Evolutionary conservation across 2,888 invertebrate species (phyloP), one percentile per base, ranked within the genome.

Genomic region (Trilocha varians): DNA sequence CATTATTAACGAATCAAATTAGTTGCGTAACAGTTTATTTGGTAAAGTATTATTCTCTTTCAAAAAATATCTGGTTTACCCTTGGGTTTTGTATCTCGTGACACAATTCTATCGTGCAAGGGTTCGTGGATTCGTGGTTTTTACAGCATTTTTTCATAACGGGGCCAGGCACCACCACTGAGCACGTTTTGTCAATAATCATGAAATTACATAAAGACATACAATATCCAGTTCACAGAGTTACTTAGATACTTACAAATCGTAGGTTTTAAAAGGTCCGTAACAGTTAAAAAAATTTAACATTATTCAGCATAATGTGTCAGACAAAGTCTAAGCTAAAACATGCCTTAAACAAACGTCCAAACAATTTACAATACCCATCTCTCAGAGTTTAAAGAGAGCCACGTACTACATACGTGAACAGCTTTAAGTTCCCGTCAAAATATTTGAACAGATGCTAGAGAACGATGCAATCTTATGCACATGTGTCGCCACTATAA

Each of bases 151-250:
- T 74, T 74, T 78, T 74, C 73, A 72, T 25, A 25, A 59, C 44
- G 54, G 37, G 55, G 57, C 61, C 70, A 58, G 71, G 71, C 60
- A 72, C 73, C 38, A 32, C 25, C 50, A 55, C 65, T 62, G 73
- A 70, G 59, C 52, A 50, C 53, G 78, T 76, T 78, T 76, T 64
- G 57, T 78, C 78, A 61, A 78, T 78, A 74, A 53, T 48, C 44
- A 48, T 53, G 54, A 58, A 56, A 51, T 49, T 49, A 46, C 48
- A 13, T 32, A 15, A 13, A 17, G 33, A 39, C 39, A 34, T 13
- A 16, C 34, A 32, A 47, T 49, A 49, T n/a, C n/a, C n/a, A n/a
- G n/a, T n/a, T n/a, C n/a, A n/a, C n/a, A n/a, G n/a, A n/a, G n/a
- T n/a, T n/a, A n/a, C n/a, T n/a, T n/a, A n/a, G n/a, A n/a, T n/a